Evolutionary conservation across 1,140 invertebrate species (phyloP).

Genomic region (Ctenoplectra terminalis): DNA sequence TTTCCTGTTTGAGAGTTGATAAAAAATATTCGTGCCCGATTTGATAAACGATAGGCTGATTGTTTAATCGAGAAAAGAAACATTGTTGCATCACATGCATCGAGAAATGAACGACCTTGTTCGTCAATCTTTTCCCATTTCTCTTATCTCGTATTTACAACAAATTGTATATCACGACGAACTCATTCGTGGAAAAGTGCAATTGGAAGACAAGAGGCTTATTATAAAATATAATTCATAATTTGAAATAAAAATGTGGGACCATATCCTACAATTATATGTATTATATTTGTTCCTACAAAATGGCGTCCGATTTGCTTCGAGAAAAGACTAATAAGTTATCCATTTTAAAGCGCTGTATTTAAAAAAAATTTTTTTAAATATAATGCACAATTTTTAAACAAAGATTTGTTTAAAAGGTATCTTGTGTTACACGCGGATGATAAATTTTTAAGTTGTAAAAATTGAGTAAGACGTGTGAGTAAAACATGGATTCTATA

Average conservation of each 20-base stretch:
- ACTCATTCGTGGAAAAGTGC: neutral
- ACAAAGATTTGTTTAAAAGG: too few species aligned
- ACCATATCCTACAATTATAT: neutral
- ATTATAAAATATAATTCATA: constrained; percentile 29
- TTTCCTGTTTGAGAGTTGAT: too few species aligned
- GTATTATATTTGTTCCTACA: neutral
- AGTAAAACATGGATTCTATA: too few species aligned
- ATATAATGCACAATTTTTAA: too few species aligned
- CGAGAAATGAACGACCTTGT: neutral
- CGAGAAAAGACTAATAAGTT: constrained; percentile 5
- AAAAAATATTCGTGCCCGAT: too few species aligned
- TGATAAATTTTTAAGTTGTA: too few species aligned
- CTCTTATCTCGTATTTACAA: neutral
- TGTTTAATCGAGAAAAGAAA: neutral
- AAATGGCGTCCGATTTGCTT: constrained; percentile 6
- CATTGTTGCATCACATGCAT: neutral
- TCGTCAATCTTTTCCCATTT: neutral
- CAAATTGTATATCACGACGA: constrained; percentile 5
- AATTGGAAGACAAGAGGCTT: constrained; percentile 14
- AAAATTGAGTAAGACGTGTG: too few species aligned
- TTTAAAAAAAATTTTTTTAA: too few species aligned
- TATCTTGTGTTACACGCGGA: too few species aligned
- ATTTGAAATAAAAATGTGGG: constrained; percentile 9
- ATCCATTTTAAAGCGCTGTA: neutral
- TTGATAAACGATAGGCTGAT: too few species aligned